Base-by-base conservation (phyloP, 2,113 vertebrate species). In the Penelope pileata region DNA sequence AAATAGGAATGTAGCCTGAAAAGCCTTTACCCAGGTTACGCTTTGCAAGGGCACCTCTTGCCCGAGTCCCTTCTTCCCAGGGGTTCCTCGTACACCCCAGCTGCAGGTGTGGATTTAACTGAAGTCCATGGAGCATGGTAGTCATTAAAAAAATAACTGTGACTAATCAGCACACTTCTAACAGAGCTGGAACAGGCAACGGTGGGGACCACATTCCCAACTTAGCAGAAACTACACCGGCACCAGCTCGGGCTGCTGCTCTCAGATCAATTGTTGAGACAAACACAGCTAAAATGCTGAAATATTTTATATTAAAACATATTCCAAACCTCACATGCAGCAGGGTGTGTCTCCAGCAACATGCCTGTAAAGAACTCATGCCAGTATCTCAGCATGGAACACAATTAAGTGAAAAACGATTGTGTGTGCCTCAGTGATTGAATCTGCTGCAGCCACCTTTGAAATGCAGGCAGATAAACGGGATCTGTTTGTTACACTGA, bases 21-120 rank as follows among this genome's bases (percentile, higher is more conserved):
- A 95, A 93, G 59, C 30, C 80, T 45, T 58, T 79, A 85, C 63
- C 60, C 38, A 21, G 83, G 68, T 88, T 89, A 74, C 18, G 12
- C 67, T 92, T 56, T 87, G 62, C 58, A 93, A 40, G 40, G 21
- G 18, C 30, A 70, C 9, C 87, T 75, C 32, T 91, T 70, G 21
- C 50, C 74, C 54, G 62, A 93, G 64, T 87, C 6, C 68, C 13
- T 63, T 72, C 79, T 85, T 75, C 24, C 22, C 72, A 80, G 8
- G n/a, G 54, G 72, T 47, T 94, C 66, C 68, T 22, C 74, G 43
- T 8, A 88, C 40, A 62, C 72, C 69, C 7, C 42, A 74, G 40
- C 64, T 75, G n/a, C n/a, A n/a, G n/a, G n/a, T n/a, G n/a, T n/a
- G n/a, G n/a, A n/a, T n/a, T n/a, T n/a, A n/a, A n/a, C n/a, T n/a